Conservation (phyloP, 2,113 vertebrate genomes). For the Todiramphus chloris region DNA sequence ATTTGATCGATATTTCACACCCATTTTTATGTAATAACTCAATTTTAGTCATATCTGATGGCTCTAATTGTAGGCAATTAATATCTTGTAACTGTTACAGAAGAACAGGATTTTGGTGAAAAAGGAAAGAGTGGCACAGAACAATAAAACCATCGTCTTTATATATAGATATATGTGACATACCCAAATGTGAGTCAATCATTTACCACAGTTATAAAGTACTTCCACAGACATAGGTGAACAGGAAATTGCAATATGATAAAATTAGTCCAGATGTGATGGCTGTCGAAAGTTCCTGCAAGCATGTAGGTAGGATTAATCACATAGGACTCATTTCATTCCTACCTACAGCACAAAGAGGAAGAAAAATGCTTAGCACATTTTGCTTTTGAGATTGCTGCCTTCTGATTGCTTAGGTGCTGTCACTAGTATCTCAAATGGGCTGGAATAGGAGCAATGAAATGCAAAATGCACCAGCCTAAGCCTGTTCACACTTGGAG, state of each 20-base stretch:
- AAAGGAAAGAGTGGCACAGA: not conserved
- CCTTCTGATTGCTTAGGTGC: not conserved
- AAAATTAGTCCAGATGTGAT: not conserved
- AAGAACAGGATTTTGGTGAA: not conserved
- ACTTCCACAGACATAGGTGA: not conserved
- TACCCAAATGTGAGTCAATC: not conserved
- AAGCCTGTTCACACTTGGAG: not conserved
- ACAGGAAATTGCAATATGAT: not conserved
- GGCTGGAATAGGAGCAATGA: not conserved
- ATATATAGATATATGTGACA: not conserved
- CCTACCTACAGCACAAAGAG: not conserved
- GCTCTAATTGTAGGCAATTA: not conserved
- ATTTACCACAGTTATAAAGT: not conserved
- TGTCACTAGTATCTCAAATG: not conserved
- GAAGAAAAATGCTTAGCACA: not conserved
- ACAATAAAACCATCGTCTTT: not conserved
- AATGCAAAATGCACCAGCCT: not conserved
- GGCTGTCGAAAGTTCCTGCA: not conserved
- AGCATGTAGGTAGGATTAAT: not conserved
- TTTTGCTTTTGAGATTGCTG: not conserved
- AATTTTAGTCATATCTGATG: not conserved
- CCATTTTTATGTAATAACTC: not conserved
- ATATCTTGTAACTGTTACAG: not conserved
- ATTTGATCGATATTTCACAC: not conserved
- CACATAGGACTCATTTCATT: not conserved